Percentiles rank a stretch among this genome's conserved stretches.
Conservation (phyloP, 2,888 invertebrate species). For the Thera obeliscata region DNA sequence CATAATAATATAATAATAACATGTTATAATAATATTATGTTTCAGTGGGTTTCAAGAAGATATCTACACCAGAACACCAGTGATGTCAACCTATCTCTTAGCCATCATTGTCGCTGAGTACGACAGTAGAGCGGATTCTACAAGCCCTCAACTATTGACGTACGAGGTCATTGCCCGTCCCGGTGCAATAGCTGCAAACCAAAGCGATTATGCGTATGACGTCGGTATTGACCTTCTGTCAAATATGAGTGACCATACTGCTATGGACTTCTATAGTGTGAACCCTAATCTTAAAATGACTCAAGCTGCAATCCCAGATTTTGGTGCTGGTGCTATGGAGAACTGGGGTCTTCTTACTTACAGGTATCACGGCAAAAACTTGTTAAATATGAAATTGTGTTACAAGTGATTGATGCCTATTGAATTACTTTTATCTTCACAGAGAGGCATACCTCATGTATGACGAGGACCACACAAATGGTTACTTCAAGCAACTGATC, state of each 20-base stretch:
- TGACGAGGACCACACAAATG: constrained; percentile 66
- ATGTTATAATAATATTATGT: constrained; percentile 8
- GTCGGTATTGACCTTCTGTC: constrained; percentile 72
- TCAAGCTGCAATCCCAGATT: constrained; percentile 91
- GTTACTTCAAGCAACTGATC: constrained; percentile 78
- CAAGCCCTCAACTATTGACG: constrained; percentile 41
- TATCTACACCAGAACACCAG: constrained; percentile 68
- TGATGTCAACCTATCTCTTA: constrained; percentile 88
- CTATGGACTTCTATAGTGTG: constrained; percentile 72
- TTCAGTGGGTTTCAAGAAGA: constrained; percentile 64
- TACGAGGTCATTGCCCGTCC: constrained; percentile 79
- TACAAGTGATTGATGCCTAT: no score
- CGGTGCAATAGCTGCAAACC: constrained; percentile 61
- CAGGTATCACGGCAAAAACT: constrained; percentile 67
- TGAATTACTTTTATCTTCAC: constrained; percentile 15
- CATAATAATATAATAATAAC: not conserved
- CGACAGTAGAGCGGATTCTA: constrained; percentile 42
- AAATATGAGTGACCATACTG: constrained; percentile 85
- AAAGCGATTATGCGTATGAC: constrained; percentile 71
- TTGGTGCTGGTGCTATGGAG: constrained; percentile 92
- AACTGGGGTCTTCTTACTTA: constrained; percentile 94
- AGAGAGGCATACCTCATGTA: constrained; percentile 80
- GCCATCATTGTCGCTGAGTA: constrained; percentile 88
- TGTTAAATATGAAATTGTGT: no score
- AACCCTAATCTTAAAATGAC: constrained; percentile 83